Evolutionary conservation across 2,113 vertebrate species (phyloP).

Genomic region (Pseudolaguvia tuberculata): DNA sequence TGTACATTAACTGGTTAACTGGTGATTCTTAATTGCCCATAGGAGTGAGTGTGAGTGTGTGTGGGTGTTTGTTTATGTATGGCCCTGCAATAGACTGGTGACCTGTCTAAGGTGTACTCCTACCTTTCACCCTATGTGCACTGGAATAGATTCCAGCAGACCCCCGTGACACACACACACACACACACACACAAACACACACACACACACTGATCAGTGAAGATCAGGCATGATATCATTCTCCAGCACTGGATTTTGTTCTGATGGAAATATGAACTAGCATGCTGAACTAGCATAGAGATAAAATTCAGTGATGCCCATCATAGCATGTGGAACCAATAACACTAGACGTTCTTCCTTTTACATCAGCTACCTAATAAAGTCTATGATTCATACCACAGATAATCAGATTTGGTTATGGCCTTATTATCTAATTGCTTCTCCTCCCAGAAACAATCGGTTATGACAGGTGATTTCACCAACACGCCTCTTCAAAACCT

Average conservation of each 20-base stretch:
- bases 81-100: no score
- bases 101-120: no score
- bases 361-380: slow-evolving; percentile 21
- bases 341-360: slow-evolving; percentile 19
- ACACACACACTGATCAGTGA: background rate
- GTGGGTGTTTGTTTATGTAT: no score
- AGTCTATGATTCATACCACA: slow-evolving; percentile 42
- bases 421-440: slow-evolving; percentile 26
- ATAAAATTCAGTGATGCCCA: background rate
- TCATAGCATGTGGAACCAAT: background rate
- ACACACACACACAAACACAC: no score
- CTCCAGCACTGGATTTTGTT: background rate
- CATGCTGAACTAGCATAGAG: no score
- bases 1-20: no score
- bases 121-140: no score
- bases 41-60: no score
- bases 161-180: background rate
- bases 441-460: slow-evolving; percentile 27
- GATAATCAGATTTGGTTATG: slow-evolving; percentile 43
- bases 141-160: no score
- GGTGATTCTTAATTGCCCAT: no score
- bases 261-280: slow-evolving; percentile 7
- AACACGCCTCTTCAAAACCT: slow-evolving; percentile 23
- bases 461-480: slow-evolving; percentile 10
- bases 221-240: slow-evolving; percentile 7